Evolutionary conservation across 2,113 vertebrate species (phyloP), one percentile per base, ranked within the genome.

Genomic region (Alouatta palliata): DNA sequence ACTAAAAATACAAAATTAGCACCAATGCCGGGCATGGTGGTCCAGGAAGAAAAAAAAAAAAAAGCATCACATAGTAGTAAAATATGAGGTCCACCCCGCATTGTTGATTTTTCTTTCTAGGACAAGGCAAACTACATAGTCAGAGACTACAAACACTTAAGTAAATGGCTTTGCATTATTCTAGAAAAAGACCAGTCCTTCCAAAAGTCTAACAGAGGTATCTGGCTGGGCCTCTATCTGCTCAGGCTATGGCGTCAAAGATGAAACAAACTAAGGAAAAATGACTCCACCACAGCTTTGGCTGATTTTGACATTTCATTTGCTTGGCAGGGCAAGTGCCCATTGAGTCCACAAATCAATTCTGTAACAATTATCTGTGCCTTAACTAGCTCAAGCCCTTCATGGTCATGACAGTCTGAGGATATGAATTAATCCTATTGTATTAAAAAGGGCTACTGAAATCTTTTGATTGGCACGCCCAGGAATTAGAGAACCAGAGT

Each of bases 221-320:
- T 19, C 71, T 91, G 43, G 30, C 23, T 80, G 89, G 47, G 25
- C 58, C 43, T 83, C 0, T 79, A 45, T 68, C 76, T 93, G 40
- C 21, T 91, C 40, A 70, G 64, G 21, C 16, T 68, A 40, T 9
- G 40, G 75, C 40, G 49, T 93, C 81, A 83, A 56, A 58, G 75
- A 54, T 79, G 40, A 90, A 85, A 27, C 20, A n/a, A 76, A 47
- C 30, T 13, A 71, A 52, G 52, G 58, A 25, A 89, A 91, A 70
- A 71, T 11, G 21, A 75, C 52, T 86, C 32, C 40, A 79, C 9
- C 30, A 83, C 8, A 73, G 49, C 83, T 95, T 79, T 5, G 27
- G 43, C 35, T n/a, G 56, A 56, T 73, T 94, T 64, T 85, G 90
- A 94, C 25, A 54, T 61, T 87, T 84, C 35, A 32, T 32, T 86